Conservation (phyloP, 23 tunicate genomes). For the Phallusia fumigata region DNA sequence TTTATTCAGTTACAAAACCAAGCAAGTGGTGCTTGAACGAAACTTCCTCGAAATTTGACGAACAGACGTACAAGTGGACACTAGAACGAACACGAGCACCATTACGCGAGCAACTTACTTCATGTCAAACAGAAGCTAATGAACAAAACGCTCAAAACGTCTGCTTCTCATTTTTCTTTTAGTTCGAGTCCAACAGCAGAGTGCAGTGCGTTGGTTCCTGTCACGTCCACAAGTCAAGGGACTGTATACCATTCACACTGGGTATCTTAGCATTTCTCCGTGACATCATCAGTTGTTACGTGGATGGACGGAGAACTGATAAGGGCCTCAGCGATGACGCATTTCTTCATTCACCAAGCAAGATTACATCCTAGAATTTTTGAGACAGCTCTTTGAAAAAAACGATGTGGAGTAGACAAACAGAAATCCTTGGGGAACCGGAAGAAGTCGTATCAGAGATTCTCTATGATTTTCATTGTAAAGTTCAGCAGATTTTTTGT, state of each 20-base stretch:
- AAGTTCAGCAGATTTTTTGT: no score
- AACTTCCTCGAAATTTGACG: slow-evolving; percentile 15
- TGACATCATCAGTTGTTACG: neutral
- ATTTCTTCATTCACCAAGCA: neutral
- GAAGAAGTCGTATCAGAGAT: no score
- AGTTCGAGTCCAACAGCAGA: neutral
- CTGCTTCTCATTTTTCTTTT: slow-evolving; percentile 2
- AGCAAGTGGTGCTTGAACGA: slow-evolving; percentile 2
- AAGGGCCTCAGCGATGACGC: slow-evolving; percentile 16
- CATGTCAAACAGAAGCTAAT: slow-evolving; percentile 14
- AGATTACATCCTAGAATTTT: no score
- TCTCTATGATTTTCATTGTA: no score
- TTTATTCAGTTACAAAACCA: neutral
- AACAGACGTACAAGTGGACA: slow-evolving; percentile 14
- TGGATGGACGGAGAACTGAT: slow-evolving; percentile 27
- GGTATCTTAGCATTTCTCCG: slow-evolving; percentile 16
- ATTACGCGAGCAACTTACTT: slow-evolving; percentile 12
- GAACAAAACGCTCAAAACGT: slow-evolving; percentile 13
- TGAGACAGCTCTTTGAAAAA: no score
- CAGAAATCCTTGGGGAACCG: no score
- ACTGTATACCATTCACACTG: neutral
- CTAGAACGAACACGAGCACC: slow-evolving; percentile 11
- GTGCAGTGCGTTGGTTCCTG: neutral
- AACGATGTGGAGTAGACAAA: no score
- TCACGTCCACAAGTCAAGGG: neutral